Base-by-base conservation (phyloP, 2,888 invertebrate genomes). In the Mimumesa dahlbomi region DNA sequence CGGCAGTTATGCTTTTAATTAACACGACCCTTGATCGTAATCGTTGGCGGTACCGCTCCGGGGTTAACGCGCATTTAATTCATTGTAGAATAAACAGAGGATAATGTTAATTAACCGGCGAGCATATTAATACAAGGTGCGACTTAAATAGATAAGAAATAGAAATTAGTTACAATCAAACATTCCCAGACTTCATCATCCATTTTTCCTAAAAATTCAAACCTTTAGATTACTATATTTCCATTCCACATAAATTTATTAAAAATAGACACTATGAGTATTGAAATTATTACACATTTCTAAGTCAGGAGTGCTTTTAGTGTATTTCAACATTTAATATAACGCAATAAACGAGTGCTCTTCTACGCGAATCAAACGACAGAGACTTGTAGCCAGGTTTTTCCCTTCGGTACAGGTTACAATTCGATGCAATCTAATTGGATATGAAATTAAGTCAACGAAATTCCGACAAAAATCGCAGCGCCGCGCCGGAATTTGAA, bases 371-470 rank as follows among this genome's bases (percentile, higher is more conserved):
- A 9, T 9, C n/a, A 11, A 3, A n/a, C 9, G 34, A n/a, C 3
- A n/a, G n/a, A n/a, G 34, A n/a, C 16, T 16, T 11, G 11, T 14
- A 18, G 64, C 25, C 40, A 21, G 42, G 48, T 73, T 81, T 79
- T 73, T 66, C 40, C 58, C 22, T 18, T 29, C 46, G 40, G 56
- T 65, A 16, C 64, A 36, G 46, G 65, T 34, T 58, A 67, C 78
- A 73, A 79, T 74, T 80, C 79, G 70, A 81, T 83, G 80, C 80
- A 84, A 85, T 86, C 84, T 88, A 88, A 88, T 87, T 88, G 87
- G 87, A 86, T 85, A 85, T 84, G 85, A 85, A 85, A 88, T 86
- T 84, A 88, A 88, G 85, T 87, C 85, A 84, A 86, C 84, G 82
- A 85, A 85, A 86, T 84, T 84, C 84, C 71, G 78, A 65, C 82